Conservation (phyloP, 2,113 vertebrate species). For the Acrocephalus arundinaceus region DNA sequence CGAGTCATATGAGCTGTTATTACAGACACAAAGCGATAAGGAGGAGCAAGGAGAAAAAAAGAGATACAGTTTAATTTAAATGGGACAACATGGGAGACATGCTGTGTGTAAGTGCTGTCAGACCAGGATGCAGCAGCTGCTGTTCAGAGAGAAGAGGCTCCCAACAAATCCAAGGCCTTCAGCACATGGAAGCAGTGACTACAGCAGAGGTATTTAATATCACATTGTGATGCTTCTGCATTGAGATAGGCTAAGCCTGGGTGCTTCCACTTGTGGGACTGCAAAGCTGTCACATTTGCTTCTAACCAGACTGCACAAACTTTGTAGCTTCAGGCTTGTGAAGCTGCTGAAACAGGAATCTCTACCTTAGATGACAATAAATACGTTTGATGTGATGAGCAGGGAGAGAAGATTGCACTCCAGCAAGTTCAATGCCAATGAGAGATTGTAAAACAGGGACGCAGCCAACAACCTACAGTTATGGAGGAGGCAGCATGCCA, state of each 20-base stretch:
- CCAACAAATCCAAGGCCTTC: background rate
- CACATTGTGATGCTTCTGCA: background rate
- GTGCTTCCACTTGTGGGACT: background rate
- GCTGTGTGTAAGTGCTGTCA: constrained; percentile 59
- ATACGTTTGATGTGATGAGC: background rate
- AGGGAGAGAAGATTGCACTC: background rate
- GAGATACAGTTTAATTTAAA: background rate
- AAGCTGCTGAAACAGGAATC: constrained; percentile 11
- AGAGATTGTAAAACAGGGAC: background rate
- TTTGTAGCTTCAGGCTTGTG: constrained; percentile 3
- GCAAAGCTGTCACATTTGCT: background rate
- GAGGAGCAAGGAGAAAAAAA: background rate
- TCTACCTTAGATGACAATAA: background rate
- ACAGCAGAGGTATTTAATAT: constrained; percentile 59
- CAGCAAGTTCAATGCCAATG: background rate
- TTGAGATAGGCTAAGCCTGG: background rate
- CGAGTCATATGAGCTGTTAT: constrained; percentile 75
- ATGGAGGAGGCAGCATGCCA: constrained; percentile 4
- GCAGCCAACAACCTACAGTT: background rate
- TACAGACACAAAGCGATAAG: background rate
- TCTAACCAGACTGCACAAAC: constrained; percentile 31
- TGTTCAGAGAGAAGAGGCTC: constrained; percentile 29
- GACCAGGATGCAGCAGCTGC: constrained; percentile 54
- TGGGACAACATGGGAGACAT: constrained; percentile 62
- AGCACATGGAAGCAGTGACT: background rate